phyloP scores from a whole-genome alignment of 2,113 vertebrate species.

The Nannobrachium achirus region DNA sequence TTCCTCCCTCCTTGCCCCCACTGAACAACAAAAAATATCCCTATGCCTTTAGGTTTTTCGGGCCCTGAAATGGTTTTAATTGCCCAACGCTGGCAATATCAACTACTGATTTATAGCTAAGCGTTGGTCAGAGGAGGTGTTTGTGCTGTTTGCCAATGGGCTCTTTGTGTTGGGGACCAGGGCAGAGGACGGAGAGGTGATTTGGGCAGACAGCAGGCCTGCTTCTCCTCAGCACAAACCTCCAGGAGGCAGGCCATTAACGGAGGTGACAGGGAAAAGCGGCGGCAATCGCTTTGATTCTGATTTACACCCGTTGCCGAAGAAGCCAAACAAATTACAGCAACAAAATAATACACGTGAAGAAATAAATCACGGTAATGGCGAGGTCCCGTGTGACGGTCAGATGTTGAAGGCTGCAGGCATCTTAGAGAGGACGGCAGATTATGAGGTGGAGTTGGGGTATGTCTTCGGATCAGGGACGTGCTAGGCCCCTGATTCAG shows the following conservation, averaged over 20 bases:
- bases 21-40: too few relatives aligned
- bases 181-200: slow-evolving; percentile 69
- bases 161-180: slow-evolving; percentile 72
- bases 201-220: slow-evolving; percentile 69
- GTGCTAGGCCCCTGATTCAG: too few relatives aligned
- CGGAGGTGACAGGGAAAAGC: slow-evolving; percentile 73
- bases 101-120: slow-evolving; percentile 55
- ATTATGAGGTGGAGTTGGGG: slow-evolving; percentile 70
- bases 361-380: slow-evolving; percentile 79
- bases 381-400: slow-evolving; percentile 66
- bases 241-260: slow-evolving; percentile 70
- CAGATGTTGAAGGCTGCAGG: slow-evolving; percentile 62
- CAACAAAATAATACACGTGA: slow-evolving; percentile 73
- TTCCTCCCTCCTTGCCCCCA: too few relatives aligned
- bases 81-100: slow-evolving; percentile 19
- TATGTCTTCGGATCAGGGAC: slow-evolving; percentile 69
- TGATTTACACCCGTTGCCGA: slow-evolving; percentile 70
- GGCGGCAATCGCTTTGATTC: slow-evolving; percentile 71
- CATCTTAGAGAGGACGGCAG: slow-evolving; percentile 69
- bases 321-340: slow-evolving; percentile 76
- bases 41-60: slow-evolving; percentile 40
- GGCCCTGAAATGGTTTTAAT: slow-evolving; percentile 6
- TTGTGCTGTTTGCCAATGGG: slow-evolving; percentile 66
- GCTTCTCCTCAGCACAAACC: slow-evolving; percentile 67
- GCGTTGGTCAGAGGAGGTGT: slow-evolving; percentile 61